Percentiles rank a stretch among this genome's conserved stretches.
Conservation (phyloP, 2,888 invertebrate species). For the Nomada fucata region DNA sequence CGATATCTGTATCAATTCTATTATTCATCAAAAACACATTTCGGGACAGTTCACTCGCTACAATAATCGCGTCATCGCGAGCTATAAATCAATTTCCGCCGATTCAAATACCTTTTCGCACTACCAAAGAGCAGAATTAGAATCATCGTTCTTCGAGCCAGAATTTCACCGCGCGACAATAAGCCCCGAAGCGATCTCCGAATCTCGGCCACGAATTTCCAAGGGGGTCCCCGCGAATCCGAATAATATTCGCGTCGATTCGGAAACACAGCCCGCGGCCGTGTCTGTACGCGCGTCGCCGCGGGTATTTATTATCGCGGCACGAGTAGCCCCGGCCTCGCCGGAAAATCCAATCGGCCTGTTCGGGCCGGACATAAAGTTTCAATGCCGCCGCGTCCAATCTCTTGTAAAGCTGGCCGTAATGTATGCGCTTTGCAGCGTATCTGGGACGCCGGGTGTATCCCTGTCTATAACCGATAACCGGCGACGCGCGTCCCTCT, state of each 20-base stretch:
- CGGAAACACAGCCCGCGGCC: background rate
- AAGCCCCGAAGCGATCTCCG: background rate
- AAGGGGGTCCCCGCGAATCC: background rate
- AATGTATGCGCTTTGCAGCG: conserved; percentile 47
- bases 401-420: conserved; percentile 65
- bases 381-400: conserved; percentile 55
- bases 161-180: background rate
- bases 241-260: conserved; percentile 16
- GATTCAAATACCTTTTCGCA: too few relatives aligned
- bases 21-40: too few relatives aligned
- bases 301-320: conserved; percentile 18
- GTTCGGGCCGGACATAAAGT: conserved; percentile 51
- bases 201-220: background rate
- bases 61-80: too few relatives aligned
- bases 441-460: conserved; percentile 52
- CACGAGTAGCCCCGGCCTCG: background rate
- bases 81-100: too few relatives aligned
- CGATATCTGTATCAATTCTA: too few relatives aligned
- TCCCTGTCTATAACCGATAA: conserved; percentile 66
- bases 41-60: too few relatives aligned
- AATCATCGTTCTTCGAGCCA: too few relatives aligned
- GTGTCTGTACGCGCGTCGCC: background rate
- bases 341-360: conserved; percentile 52
- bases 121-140: too few relatives aligned
- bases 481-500: conserved; percentile 16